phyloP scores from a whole-genome alignment of 2,888 invertebrate genomes.

The Seira musarum region DNA sequence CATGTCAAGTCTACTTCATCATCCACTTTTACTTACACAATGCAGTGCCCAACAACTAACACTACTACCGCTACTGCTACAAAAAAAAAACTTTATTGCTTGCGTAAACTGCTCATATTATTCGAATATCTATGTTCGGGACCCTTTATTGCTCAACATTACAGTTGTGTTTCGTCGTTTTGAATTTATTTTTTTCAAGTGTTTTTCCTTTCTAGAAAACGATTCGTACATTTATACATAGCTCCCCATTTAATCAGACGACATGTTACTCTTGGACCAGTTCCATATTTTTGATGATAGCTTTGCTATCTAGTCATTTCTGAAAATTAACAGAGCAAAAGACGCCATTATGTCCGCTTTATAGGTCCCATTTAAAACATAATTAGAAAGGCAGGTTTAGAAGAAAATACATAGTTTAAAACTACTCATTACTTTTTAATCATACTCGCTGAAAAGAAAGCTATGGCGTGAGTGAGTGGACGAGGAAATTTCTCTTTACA shows the following conservation, averaged over 20 bases:
- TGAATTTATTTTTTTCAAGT: not conserved
- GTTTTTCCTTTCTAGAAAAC: not conserved
- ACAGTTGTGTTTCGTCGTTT: not conserved
- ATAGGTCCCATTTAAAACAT: constrained; percentile 29
- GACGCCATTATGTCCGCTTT: constrained; percentile 56
- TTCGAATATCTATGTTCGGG: not conserved
- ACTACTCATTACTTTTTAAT: constrained; percentile 40
- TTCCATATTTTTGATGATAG: constrained; percentile 1
- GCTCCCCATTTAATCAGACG: too few relatives aligned
- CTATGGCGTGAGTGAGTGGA: not conserved
- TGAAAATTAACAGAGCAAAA: constrained; percentile 35
- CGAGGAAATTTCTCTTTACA: too few relatives aligned
- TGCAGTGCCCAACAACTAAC: not conserved
- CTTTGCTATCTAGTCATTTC: constrained; percentile 5
- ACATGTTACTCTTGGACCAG: too few relatives aligned
- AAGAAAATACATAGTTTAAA: not conserved
- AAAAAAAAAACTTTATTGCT: constrained; percentile 5
- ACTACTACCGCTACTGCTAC: not conserved
- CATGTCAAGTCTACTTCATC: constrained; percentile 53
- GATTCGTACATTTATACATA: too few relatives aligned
- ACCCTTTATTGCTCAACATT: constrained; percentile 6
- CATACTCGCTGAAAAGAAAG: constrained; percentile 18
- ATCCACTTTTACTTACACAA: constrained; percentile 18
- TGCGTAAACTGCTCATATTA: constrained; percentile 7
- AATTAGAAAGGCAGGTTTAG: constrained; percentile 28